Evolutionary conservation across 2,888 invertebrate species (phyloP), one percentile per base, ranked within the genome.

Genomic region (Caenorhabditis drosophilae): DNA sequence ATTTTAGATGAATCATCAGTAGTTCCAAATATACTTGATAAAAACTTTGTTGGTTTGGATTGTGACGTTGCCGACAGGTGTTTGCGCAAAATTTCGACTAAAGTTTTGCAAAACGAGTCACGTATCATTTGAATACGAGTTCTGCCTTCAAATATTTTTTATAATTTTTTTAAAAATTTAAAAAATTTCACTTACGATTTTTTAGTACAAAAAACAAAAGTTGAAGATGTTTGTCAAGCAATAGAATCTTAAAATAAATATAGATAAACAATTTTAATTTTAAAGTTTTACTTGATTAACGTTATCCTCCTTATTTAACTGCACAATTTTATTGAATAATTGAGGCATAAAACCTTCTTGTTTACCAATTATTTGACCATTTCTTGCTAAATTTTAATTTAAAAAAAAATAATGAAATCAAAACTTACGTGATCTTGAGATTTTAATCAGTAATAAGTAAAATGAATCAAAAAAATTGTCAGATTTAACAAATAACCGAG

Each of bases 151-250:
- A 53, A 16, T 25, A 36, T 34, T 25, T 36, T 20, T 35, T 25
- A 4, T 36, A 20, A 12, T 49, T 45, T 38, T 50, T 22, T 34
- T 12, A 2, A 36, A 12, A 15, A 22, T 16, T 25, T 15, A 4
- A 12, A 15, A 15, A 16, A 4, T n/a, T 41, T 41, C 22, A 75
- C 77, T 73, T 38, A 81, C 80, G 57, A 47, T 80, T 80, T 58
- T 80, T 80, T 11, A 71, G 22, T 25, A 75, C 48, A 25, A 75
- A 73, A 34, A 76, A 80, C 36, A 80, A 57, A 22, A 80, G 66
- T 61, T 80, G 80, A 36, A 79, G 42, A 38, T 77, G 66, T 34
- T 73, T 55, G 34, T 75, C 75, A 48, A 81, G 51, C 1, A 63
- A 42, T 1, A 52, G 23, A 12, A 67, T 56, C n/a, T n/a, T n/a